Evolutionary conservation across 1,140 invertebrate species (phyloP), one percentile per base, ranked within the genome.

Genomic region (Mesaphorura yosii): DNA sequence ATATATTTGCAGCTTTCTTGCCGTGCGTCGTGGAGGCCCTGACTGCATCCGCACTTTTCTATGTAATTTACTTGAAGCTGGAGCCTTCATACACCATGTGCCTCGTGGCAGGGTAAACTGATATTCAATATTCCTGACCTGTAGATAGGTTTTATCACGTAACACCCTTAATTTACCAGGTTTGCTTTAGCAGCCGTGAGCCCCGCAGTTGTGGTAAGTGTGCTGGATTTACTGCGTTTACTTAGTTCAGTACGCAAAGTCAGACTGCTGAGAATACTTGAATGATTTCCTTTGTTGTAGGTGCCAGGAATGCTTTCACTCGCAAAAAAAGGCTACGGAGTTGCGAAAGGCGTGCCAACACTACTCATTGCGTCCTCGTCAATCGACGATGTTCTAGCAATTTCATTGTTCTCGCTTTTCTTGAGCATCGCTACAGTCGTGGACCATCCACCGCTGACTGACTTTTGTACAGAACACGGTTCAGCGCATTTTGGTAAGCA

Each of bases 171-270:
- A 7, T 50, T 50, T 45, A 41, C 1, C 59, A 81, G 80, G n/a
- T 83, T 84, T 57, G 81, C 92, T 27, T 72, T 94, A 29, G 84
- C 88, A 1, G 89, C 92, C 1, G 90, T 96, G 6, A 92, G 89
- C 0, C 91, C 92, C 1, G 92, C 92, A 12, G 90, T 98, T 5
- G 84, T 96, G 2, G 91, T n/a, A n/a, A n/a, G n/a, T n/a, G n/a
- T n/a, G n/a, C n/a, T n/a, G n/a, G n/a, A n/a, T n/a, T n/a, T n/a
- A n/a, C n/a, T n/a, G n/a, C n/a, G n/a, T n/a, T n/a, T n/a, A n/a
- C n/a, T n/a, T n/a, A n/a, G n/a, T n/a, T n/a, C n/a, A n/a, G n/a
- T n/a, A n/a, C n/a, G n/a, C n/a, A n/a, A n/a, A n/a, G n/a, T n/a
- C n/a, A n/a, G n/a, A n/a, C n/a, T n/a, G n/a, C n/a, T n/a, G n/a